Evolutionary conservation across 2,797 vertebrate genomes (phyloP), one percentile per base, ranked within the genome.

Genomic region (Tragelaphus eurycerus): DNA sequence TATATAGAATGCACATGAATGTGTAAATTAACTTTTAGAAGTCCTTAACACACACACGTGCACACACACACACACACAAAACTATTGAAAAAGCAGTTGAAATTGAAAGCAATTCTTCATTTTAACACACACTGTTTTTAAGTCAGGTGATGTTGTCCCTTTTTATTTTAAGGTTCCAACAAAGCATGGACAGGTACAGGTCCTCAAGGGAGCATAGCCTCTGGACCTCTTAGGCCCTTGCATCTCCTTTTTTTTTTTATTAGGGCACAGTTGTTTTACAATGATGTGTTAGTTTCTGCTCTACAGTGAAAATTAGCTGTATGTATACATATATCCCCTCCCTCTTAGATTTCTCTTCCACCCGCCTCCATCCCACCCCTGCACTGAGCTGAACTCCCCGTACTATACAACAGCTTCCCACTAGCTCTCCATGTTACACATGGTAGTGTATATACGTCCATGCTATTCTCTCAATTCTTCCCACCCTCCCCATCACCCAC

Each of bases 1-100:
- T 60, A 71, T 15, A 54, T 54, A 46, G n/a, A 90, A 90, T 52
- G 8, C 29, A 82, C n/a, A 29, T 52, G 8, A 60, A 86, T n/a
- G 43, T 52, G 29, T 29, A 38, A 79, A 79, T 81, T 81, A 93
- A 90, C 6, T 81, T 71, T 90, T 11, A 46, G n/a, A 55, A 52
- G 15, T 52, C 16, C 16, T 16, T 71, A 88, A 89, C 10, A 71
- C 67, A 71, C 19, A 38, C 4, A 12, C 19, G 3, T 3, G 62
- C 16, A 8, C n/a, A 34, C n/a, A 38, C n/a, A 34, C n/a, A 38
- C n/a, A 67, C 34, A 74, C 17, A 67, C 8, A 67, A 23, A 74
- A 14, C 71, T 60, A 71, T 74, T 52, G 52, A 27, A 46, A 90
- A 67, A 52, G 59, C 15, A 52, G 38, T 25, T 90, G 60, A 79